These are phyloP conservation scores for Polyommatus iphigenia DNA, from an alignment of 2,888 invertebrate species.

Conservation along the genomic window DNA sequence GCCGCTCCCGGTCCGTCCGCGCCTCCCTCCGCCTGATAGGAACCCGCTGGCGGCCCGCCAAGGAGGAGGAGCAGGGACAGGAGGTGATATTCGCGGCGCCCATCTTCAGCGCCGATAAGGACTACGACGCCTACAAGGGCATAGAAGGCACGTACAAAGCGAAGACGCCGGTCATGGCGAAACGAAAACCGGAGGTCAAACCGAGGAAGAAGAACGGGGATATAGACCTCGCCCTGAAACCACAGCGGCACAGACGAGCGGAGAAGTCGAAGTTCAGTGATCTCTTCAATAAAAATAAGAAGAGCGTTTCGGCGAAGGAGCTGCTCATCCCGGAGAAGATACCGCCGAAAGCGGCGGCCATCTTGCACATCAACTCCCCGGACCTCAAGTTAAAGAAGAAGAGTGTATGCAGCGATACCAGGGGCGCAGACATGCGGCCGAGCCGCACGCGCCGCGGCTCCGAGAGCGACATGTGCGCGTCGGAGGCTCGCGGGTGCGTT, in stretches of 20 bases:
- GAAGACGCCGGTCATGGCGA: slow-evolving; percentile 72
- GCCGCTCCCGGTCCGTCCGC: slow-evolving; percentile 85
- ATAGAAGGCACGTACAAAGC: slow-evolving; percentile 73
- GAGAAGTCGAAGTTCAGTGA: slow-evolving; percentile 74
- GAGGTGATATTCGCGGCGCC: slow-evolving; percentile 62
- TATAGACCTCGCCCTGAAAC: slow-evolving; percentile 67
- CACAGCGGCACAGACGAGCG: slow-evolving; percentile 62
- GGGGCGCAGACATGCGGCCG: slow-evolving; percentile 58
- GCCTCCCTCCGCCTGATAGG: slow-evolving; percentile 85
- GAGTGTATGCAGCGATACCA: slow-evolving; percentile 65
- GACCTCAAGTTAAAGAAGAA: slow-evolving; percentile 59
- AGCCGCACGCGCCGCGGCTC: slow-evolving; percentile 68
- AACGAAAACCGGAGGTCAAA: slow-evolving; percentile 62
- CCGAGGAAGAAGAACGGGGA: slow-evolving; percentile 69
- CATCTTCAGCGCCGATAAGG: slow-evolving; percentile 67
- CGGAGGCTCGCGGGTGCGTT: slow-evolving; percentile 62
- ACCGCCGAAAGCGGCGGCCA: slow-evolving; percentile 82
- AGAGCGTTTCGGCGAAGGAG: slow-evolving; percentile 70
- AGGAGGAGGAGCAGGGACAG: slow-evolving; percentile 65
- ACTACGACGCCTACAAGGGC: slow-evolving; percentile 68
- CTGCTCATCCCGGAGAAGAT: slow-evolving; percentile 73
- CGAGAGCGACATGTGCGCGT: slow-evolving; percentile 67
- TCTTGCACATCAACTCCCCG: slow-evolving; percentile 80
- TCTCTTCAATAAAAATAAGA: slow-evolving; percentile 73
- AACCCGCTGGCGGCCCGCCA: slow-evolving; percentile 79